A percentile compares a stretch with the other conserved stretches of the same genome.
Conservation (phyloP, 2,113 vertebrate genomes). For the Trichechus manatus region DNA sequence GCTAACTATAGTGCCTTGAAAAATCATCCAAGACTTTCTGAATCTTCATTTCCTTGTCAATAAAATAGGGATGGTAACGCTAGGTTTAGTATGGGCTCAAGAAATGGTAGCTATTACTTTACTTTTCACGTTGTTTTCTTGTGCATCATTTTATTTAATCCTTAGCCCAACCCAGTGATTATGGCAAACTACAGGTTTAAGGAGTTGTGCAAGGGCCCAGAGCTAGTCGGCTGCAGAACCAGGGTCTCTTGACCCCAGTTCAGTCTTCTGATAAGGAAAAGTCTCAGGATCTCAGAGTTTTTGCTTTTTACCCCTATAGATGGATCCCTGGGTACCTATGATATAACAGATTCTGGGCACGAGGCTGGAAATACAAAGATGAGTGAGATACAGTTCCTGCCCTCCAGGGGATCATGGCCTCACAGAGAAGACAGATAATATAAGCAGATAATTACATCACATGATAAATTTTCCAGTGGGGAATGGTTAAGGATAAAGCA, state of each 20-base stretch:
- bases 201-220: background rate
- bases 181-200: background rate
- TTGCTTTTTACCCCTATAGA: background rate
- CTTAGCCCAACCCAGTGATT: background rate
- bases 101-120: background rate
- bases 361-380: background rate
- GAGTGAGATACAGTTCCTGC: background rate
- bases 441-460: background rate
- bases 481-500: background rate
- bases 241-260: background rate
- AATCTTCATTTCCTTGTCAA: background rate
- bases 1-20: background rate
- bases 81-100: background rate
- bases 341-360: background rate
- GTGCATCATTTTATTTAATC: background rate
- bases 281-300: background rate
- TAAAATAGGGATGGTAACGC: background rate
- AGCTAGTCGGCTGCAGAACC: background rate
- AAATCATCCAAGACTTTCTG: background rate
- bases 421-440: background rate
- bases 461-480: background rate
- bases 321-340: background rate
- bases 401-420: background rate
- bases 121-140: background rate
- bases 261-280: background rate